These are phyloP conservation scores for Dryocosmus kuriphilus DNA, from an alignment of 2,888 invertebrate species.

Conservation along the genomic window DNA sequence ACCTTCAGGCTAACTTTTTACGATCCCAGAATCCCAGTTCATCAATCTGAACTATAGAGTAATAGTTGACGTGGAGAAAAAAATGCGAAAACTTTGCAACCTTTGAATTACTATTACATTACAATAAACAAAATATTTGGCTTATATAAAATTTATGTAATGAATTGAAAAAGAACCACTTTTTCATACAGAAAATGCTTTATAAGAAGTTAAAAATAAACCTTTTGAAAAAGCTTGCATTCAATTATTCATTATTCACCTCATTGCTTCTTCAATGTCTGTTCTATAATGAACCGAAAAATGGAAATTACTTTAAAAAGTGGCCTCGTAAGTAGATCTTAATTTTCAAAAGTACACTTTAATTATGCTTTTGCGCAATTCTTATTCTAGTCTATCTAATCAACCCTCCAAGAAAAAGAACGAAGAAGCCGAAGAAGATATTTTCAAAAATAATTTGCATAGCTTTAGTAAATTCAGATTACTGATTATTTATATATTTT, in stretches of 20 bases:
- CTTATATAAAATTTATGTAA: background rate
- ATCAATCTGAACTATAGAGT: background rate
- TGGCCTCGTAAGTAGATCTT: background rate
- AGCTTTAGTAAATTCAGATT: too few species aligned
- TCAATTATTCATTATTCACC: background rate
- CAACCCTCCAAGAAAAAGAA: background rate
- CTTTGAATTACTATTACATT: background rate
- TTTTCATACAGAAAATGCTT: too few species aligned
- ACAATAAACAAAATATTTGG: background rate
- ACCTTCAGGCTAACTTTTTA: slow-evolving; percentile 4
- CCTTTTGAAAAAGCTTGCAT: background rate
- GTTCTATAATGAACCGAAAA: too few species aligned
- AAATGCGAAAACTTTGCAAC: background rate
- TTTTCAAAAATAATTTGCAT: too few species aligned
- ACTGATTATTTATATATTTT: too few species aligned
- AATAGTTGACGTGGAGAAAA: background rate
- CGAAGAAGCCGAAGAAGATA: too few species aligned
- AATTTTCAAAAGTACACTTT: slow-evolving; percentile 15
- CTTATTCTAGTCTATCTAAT: background rate
- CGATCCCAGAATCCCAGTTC: background rate
- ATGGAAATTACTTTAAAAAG: too few species aligned
- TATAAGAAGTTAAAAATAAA: too few species aligned
- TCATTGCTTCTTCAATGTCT: too few species aligned
- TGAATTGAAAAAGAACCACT: too few species aligned
- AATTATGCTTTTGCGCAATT: slow-evolving; percentile 11